A percentile compares a stretch with the other conserved stretches of the same genome.
Conservation (phyloP, 2,888 invertebrate genomes). For the Mactromeris polynyma region DNA sequence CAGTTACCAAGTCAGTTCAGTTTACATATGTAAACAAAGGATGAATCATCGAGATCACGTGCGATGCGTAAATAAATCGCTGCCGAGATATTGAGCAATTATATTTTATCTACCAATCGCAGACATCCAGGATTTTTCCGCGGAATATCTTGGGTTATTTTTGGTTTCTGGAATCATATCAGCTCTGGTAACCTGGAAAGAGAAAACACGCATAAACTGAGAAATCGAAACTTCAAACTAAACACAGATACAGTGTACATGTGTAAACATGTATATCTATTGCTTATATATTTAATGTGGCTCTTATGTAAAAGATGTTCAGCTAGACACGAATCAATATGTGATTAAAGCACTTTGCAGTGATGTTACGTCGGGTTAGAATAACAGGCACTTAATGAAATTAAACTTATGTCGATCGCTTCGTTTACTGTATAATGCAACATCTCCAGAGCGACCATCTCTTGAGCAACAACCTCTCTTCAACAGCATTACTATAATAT, state of each 20-base stretch:
- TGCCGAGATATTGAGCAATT: slow-evolving; percentile 5
- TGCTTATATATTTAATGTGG: background rate
- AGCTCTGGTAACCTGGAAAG: background rate
- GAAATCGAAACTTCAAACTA: background rate
- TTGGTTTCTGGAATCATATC: background rate
- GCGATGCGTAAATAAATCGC: background rate
- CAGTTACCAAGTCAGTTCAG: background rate
- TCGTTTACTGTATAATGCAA: no score
- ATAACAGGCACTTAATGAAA: no score
- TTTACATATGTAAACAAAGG: slow-evolving; percentile 3
- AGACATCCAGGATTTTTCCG: background rate
- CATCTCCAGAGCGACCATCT: no score
- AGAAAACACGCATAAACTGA: background rate
- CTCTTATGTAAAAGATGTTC: no score
- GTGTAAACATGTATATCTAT: background rate
- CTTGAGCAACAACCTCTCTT: no score
- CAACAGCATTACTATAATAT: no score
- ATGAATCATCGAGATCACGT: background rate
- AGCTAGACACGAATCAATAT: no score
- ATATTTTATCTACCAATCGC: background rate
- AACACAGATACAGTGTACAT: background rate
- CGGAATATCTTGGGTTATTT: background rate
- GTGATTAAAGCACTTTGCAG: no score
- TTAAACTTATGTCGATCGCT: no score
- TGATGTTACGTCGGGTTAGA: no score